Evolutionary conservation across 2,888 invertebrate species (phyloP).

Genomic region (Tinea trinotella): DNA sequence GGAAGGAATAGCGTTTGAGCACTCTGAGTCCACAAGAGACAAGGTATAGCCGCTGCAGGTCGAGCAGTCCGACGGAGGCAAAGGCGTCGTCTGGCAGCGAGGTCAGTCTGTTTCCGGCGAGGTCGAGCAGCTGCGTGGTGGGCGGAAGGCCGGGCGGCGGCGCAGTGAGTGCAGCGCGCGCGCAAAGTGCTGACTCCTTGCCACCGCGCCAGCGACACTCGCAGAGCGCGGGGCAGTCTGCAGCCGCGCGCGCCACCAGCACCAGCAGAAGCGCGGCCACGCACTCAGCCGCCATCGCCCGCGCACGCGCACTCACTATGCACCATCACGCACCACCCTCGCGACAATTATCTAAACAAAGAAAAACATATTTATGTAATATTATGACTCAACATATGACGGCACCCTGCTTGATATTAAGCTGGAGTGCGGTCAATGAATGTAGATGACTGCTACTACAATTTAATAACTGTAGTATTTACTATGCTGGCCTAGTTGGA

Average conservation of each 20-base stretch:
- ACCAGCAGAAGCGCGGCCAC: constrained; percentile 56
- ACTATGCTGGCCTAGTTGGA: too few species aligned
- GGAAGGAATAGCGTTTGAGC: constrained; percentile 81
- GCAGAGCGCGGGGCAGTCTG: constrained; percentile 82
- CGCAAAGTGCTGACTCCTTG: constrained; percentile 87
- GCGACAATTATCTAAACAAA: background rate
- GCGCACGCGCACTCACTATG: constrained; percentile 38
- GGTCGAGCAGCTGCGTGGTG: constrained; percentile 84
- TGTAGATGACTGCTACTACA: too few species aligned
- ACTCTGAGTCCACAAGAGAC: constrained; percentile 78
- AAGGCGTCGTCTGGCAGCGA: constrained; percentile 81
- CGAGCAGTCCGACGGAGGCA: constrained; percentile 80
- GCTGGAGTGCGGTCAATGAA: too few species aligned
- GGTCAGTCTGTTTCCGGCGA: constrained; percentile 80
- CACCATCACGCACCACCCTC: constrained; percentile 16
- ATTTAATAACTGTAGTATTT: too few species aligned
- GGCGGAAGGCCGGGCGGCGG: constrained; percentile 83
- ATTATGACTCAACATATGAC: too few species aligned
- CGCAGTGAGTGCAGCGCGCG: constrained; percentile 80
- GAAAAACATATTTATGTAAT: too few species aligned
- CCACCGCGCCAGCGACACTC: constrained; percentile 93
- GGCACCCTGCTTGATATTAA: too few species aligned
- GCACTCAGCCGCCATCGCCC: constrained; percentile 77
- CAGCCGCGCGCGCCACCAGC: constrained; percentile 55
- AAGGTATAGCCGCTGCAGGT: constrained; percentile 85